Evolutionary conservation across 92 coral and sea anemone genomes (phyloP), one percentile per base, ranked within the genome.

Genomic region (Diadumene lineata): DNA sequence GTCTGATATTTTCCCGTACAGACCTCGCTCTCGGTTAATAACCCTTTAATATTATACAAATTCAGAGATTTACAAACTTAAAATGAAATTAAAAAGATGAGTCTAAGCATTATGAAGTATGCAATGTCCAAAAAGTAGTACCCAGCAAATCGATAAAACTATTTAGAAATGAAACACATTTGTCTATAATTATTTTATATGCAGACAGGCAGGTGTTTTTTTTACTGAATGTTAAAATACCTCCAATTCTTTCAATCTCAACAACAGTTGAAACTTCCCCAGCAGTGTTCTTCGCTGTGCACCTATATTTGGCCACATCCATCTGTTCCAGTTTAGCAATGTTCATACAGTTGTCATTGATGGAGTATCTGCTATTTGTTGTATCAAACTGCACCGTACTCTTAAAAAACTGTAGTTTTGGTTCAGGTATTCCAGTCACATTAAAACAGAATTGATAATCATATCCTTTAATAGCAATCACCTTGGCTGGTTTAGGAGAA

Each of bases 251-350:
- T 4, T 55, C 69, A 23, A 86, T 73, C 43, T 70, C 68, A 18
- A 81, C 84, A 50, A 18, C 30, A 9, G 80, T 67, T 1, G 15
- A 21, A 11, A 31, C 75, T 56, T 30, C 4, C 1, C 92, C 97
- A 69, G 77, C 90, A 26, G 18, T 2, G 66, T 91, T 91, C 33
- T 1, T 16, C 11, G 97, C 92, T 10, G 75, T 50, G 68, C 91
- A 86, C 30, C 56, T 78, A 23, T 78, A 78, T 0, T 9, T n/a
- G 9, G 82, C 82, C 51, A 66, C 82, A 78, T 78, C 82, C 7
- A 8, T n/a, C 21, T 25, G 1, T 46, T 57, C 44, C n/a, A 78
- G 69, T 23, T 31, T 67, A 25, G 63, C 69, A 22, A 78, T 78
- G 8, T 57, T 58, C 24, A 78, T 57, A 26, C 82, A 78, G 31